These are phyloP conservation scores for Vannuccia rotundouncinata DNA, from an alignment of 2,888 invertebrate genomes.

Conservation along the genomic window DNA sequence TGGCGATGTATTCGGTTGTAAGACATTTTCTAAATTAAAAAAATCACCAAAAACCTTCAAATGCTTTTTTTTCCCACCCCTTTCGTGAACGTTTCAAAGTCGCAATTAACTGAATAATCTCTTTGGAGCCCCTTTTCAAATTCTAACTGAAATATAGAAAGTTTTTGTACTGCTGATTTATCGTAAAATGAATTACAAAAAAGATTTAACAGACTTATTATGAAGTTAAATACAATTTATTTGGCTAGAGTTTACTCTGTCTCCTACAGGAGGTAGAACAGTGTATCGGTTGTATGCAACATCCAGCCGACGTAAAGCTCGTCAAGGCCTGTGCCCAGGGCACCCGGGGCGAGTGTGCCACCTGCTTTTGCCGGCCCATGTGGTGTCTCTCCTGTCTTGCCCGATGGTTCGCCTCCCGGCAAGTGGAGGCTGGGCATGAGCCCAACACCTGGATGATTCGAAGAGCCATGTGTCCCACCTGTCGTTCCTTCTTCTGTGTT, in stretches of 20 bases:
- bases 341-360: conserved; percentile 58
- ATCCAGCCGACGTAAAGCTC: conserved; percentile 70
- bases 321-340: conserved; percentile 64
- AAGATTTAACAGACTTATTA: neutral
- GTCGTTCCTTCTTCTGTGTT: conserved; percentile 74
- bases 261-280: conserved; percentile 66
- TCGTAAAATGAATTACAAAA: no score
- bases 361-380: conserved; percentile 73
- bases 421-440: conserved; percentile 61
- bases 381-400: conserved; percentile 72
- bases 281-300: conserved; percentile 82
- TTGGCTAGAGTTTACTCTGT: no score
- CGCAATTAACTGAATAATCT: no score
- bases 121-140: no score
- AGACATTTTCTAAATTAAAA: no score
- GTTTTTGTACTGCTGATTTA: no score
- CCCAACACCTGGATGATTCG: conserved; percentile 72
- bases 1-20: no score
- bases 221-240: conserved; percentile 9
- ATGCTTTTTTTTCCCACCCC: no score
- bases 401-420: conserved; percentile 71
- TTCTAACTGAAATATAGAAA: no score
- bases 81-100: no score
- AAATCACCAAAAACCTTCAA: no score
- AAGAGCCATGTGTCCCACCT: conserved; percentile 80